A percentile compares a stretch with the other conserved stretches of the same genome.
Conservation (phyloP, 1,140 invertebrate genomes). For the Drosophila arizonae region DNA sequence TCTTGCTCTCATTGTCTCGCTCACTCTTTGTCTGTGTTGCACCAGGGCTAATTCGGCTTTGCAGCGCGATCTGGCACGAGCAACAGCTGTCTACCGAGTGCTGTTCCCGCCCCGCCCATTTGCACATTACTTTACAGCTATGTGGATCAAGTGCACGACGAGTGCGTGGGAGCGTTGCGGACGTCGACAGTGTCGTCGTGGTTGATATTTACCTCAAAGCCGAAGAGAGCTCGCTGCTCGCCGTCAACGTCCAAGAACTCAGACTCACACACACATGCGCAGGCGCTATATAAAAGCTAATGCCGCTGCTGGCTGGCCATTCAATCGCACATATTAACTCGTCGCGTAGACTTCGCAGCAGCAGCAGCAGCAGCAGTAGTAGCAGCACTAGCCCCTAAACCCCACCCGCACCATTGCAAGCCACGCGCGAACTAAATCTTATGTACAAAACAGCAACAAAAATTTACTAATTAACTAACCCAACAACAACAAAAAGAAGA, state of each 20-base stretch:
- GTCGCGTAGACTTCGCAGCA: constrained; percentile 55
- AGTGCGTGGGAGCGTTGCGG: constrained; percentile 34
- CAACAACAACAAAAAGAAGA: constrained; percentile 5
- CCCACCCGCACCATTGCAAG: constrained; percentile 11
- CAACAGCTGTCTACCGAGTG: constrained; percentile 18
- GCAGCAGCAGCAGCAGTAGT: constrained; percentile 36
- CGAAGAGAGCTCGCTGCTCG: constrained; percentile 33
- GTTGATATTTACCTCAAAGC: not conserved
- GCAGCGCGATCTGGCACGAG: too few species aligned
- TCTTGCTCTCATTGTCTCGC: not conserved
- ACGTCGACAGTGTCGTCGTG: not conserved
- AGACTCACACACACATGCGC: constrained; percentile 32
- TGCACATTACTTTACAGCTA: not conserved
- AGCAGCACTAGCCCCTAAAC: constrained; percentile 11
- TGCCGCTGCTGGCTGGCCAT: constrained; percentile 16
- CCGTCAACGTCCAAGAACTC: constrained; percentile 34
- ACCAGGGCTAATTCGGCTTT: too few species aligned
- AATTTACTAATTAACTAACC: constrained; percentile 37
- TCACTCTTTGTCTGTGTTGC: not conserved
- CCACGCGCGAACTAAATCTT: constrained; percentile 32
- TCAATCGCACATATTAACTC: constrained; percentile 59
- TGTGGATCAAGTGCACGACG: constrained; percentile 45
- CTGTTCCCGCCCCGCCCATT: not conserved
- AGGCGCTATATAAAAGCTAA: constrained; percentile 48
- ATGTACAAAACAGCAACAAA: constrained; percentile 14